These are phyloP conservation scores for Lepidurus apus DNA, from an alignment of 1,140 invertebrate genomes.

Conservation along the genomic window DNA sequence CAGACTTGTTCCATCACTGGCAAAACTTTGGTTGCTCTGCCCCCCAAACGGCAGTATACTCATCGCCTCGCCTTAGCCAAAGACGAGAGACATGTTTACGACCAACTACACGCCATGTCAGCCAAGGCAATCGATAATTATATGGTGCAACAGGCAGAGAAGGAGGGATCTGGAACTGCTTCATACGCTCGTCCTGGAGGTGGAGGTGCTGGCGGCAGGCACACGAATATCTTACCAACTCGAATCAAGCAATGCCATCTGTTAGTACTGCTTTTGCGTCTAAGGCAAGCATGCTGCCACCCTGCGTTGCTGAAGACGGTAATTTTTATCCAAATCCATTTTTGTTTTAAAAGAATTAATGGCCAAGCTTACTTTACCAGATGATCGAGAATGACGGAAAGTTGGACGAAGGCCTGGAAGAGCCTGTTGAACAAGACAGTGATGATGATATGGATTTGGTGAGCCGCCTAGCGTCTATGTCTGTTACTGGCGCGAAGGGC, in stretches of 20 bases:
- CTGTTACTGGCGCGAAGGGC: conserved; percentile 47
- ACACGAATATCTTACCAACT: not conserved
- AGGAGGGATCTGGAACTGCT: conserved; percentile 28
- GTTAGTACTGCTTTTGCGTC: conserved; percentile 69
- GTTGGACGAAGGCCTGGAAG: conserved; percentile 14
- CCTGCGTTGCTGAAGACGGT: conserved; percentile 66
- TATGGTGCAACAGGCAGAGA: conserved; percentile 41
- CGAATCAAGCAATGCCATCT: conserved; percentile 51
- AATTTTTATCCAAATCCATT: conserved; percentile 33
- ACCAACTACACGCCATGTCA: conserved; percentile 46
- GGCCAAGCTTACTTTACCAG: not conserved
- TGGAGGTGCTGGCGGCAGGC: not conserved
- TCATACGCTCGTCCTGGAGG: conserved; percentile 20
- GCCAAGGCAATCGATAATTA: conserved; percentile 46
- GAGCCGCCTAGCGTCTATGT: conserved; percentile 54
- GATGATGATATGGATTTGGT: conserved; percentile 54
- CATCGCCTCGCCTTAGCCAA: conserved; percentile 55
- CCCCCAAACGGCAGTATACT: conserved; percentile 53
- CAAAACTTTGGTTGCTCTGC: conserved; percentile 46
- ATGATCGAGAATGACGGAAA: not conserved
- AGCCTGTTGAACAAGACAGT: conserved; percentile 25
- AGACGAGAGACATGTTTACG: conserved; percentile 68
- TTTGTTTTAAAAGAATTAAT: not conserved
- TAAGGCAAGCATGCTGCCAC: conserved; percentile 85
- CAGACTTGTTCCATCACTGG: conserved; percentile 59